These are phyloP conservation scores for Delphinapterus leucas DNA, from an alignment of 2,113 vertebrate genomes.

Conservation along the genomic window DNA sequence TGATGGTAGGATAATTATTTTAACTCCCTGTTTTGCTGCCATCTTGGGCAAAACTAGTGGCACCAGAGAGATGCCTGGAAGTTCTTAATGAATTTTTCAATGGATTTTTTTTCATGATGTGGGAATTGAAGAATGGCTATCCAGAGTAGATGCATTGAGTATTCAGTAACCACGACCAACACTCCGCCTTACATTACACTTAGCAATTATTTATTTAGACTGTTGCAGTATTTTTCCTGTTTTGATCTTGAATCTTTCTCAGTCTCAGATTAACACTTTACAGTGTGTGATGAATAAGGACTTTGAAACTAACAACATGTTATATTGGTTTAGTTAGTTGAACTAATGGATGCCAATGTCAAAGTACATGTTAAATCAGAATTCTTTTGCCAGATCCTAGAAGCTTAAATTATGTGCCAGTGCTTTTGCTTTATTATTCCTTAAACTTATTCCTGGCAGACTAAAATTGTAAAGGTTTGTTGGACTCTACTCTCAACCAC, in stretches of 20 bases:
- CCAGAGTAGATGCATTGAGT: not conserved
- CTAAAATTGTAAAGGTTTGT: not conserved
- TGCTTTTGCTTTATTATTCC: not conserved
- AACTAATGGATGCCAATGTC: not conserved
- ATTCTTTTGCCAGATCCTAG: not conserved
- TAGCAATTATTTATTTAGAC: constrained; percentile 1
- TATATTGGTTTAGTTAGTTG: constrained; percentile 35
- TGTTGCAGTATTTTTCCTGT: not conserved
- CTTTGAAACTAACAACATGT: not conserved
- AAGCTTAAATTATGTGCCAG: not conserved
- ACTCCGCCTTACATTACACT: not conserved
- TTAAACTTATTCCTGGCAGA: not conserved
- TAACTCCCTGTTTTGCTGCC: not conserved
- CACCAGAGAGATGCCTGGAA: not conserved
- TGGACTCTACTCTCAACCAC: not conserved
- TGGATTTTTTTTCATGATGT: not conserved
- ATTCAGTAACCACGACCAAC: not conserved
- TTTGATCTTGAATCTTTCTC: constrained; percentile 13
- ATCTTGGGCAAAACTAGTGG: not conserved
- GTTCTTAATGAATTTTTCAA: not conserved
- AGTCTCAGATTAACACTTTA: not conserved
- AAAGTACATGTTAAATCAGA: not conserved
- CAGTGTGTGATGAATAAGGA: not conserved
- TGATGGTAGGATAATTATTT: not conserved
- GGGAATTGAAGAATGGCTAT: not conserved